Evolutionary conservation across 2,888 invertebrate species (phyloP).

Genomic region (Linhomoeus sp.): DNA sequence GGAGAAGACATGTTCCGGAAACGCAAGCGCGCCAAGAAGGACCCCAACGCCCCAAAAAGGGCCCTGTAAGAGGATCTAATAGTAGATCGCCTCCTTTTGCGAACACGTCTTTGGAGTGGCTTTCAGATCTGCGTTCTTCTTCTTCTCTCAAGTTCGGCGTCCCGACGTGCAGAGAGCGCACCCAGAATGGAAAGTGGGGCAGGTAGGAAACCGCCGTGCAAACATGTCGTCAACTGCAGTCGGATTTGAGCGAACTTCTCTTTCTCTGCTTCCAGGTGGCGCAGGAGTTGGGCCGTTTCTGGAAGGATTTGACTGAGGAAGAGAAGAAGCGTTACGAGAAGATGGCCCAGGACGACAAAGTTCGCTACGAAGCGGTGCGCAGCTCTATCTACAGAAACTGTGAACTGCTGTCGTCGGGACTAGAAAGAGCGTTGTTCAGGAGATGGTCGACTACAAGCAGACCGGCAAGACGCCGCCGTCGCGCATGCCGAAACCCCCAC

Average conservation of each 20-base stretch:
- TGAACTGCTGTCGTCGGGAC: not conserved
- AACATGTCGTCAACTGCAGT: not conserved
- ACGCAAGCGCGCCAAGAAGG: slow-evolving; percentile 62
- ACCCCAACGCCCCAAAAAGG: slow-evolving; percentile 96
- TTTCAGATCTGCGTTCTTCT: slow-evolving; percentile 88
- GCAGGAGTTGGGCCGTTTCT: slow-evolving; percentile 23
- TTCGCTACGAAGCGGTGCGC: slow-evolving; percentile 27
- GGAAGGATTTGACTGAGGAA: slow-evolving; percentile 27
- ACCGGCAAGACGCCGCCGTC: not conserved
- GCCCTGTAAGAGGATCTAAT: slow-evolving; percentile 59
- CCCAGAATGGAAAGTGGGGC: slow-evolving; percentile 79
- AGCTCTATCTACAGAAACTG: not conserved
- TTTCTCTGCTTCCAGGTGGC: slow-evolving; percentile 14
- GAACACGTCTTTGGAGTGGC: too few species aligned
- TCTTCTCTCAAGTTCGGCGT: slow-evolving; percentile 95
- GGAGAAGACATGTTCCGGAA: slow-evolving; percentile 32
- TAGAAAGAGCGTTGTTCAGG: too few species aligned
- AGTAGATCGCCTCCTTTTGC: too few species aligned
- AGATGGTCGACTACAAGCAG: slow-evolving; percentile 9
- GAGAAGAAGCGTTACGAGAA: slow-evolving; percentile 29
- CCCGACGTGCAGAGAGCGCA: slow-evolving; percentile 74
- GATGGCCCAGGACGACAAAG: slow-evolving; percentile 30
- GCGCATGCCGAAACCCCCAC: not conserved
- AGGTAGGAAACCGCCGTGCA: slow-evolving; percentile 7
- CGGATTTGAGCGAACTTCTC: not conserved